These are phyloP conservation scores for Syngnathus floridae DNA, from an alignment of 2,113 vertebrate species.

Conservation along the genomic window DNA sequence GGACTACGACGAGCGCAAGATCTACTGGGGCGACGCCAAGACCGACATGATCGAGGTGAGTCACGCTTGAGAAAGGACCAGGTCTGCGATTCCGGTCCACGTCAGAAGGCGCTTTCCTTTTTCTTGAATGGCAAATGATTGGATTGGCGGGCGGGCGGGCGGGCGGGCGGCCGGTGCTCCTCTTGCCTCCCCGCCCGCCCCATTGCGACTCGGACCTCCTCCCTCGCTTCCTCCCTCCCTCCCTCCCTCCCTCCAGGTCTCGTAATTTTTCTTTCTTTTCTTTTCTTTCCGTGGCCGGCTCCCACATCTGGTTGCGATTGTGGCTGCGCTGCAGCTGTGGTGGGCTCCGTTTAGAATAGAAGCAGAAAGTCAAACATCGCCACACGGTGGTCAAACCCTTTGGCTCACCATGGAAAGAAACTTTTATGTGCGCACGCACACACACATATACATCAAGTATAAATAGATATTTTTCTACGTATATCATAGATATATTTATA, in stretches of 20 bases:
- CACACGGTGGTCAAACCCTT: slow-evolving; percentile 66
- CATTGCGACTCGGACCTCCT: slow-evolving; percentile 8
- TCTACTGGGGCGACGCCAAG: slow-evolving; percentile 99
- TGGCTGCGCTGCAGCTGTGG: slow-evolving; percentile 70
- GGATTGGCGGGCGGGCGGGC: no score
- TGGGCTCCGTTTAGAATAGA: slow-evolving; percentile 73
- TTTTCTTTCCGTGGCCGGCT: slow-evolving; percentile 58
- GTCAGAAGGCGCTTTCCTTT: no score
- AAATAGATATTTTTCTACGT: no score
- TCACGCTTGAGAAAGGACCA: no score
- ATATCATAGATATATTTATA: no score
- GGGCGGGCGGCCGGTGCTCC: neutral
- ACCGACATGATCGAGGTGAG: slow-evolving; percentile 80
- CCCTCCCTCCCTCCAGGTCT: slow-evolving; percentile 5
- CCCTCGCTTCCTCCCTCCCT: neutral
- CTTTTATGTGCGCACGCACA: slow-evolving; percentile 45
- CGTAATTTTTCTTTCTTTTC: slow-evolving; percentile 31
- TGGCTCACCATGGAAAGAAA: slow-evolving; percentile 66
- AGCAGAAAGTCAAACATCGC: slow-evolving; percentile 71
- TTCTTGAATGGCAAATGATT: no score
- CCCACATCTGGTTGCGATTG: slow-evolving; percentile 78
- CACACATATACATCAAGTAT: no score
- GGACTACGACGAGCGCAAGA: slow-evolving; percentile 83
- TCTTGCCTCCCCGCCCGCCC: neutral
- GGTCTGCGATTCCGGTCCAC: no score